Evolutionary conservation across 2,113 vertebrate genomes (phyloP).

Genomic region (Siniperca chuatsi): DNA sequence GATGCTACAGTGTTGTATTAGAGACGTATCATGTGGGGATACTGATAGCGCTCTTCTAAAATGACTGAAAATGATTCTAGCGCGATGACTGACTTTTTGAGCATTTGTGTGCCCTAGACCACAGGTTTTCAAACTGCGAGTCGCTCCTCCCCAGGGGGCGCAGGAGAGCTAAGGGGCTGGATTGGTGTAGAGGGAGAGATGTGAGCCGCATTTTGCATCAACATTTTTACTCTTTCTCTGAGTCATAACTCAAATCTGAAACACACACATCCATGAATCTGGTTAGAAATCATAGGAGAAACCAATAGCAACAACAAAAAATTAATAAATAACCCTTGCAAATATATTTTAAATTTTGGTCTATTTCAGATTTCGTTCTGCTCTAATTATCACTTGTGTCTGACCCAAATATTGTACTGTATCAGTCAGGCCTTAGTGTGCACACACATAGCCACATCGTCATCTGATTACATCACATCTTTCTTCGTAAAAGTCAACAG

Average conservation of each 20-base stretch:
- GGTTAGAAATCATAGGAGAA: neutral
- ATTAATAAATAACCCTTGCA: neutral
- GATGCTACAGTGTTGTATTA: neutral
- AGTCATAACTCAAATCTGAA: neutral
- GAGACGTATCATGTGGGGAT: constrained; percentile 1
- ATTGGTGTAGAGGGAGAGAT: no score
- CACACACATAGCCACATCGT: constrained; percentile 8
- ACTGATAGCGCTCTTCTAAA: neutral
- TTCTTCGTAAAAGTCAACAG: constrained; percentile 8
- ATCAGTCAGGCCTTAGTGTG: neutral
- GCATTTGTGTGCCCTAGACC: neutral
- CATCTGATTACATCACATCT: constrained; percentile 35
- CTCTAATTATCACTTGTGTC: constrained; percentile 26
- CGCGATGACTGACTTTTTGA: neutral
- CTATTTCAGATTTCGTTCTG: constrained; percentile 18
- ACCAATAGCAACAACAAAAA: neutral
- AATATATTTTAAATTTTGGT: neutral
- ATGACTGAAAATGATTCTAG: neutral
- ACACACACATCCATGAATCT: neutral
- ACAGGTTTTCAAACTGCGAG: neutral
- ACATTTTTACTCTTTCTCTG: no score
- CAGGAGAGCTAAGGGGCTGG: neutral
- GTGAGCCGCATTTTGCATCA: no score
- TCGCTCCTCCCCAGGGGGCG: neutral
- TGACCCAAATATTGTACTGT: constrained; percentile 14